These are phyloP conservation scores for Chloropsis cyanopogon DNA, from an alignment of 2,113 vertebrate genomes.

Conservation along the genomic window DNA sequence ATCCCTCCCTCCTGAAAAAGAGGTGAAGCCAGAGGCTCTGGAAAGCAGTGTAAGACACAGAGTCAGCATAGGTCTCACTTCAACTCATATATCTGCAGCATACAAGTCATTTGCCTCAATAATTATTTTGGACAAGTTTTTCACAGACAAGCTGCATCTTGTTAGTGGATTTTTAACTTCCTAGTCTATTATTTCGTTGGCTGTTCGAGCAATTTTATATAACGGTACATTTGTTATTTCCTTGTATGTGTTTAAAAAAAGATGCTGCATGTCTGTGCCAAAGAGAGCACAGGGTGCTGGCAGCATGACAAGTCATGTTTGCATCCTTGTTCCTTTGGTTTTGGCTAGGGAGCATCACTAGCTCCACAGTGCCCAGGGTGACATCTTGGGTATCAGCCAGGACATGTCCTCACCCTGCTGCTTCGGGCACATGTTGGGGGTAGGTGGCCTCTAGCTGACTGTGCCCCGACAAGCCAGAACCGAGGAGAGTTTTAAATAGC, in stretches of 20 bases:
- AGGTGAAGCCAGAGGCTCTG: neutral
- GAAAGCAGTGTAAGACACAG: neutral
- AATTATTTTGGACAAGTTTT: neutral
- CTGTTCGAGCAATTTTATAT: neutral
- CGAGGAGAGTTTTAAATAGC: neutral
- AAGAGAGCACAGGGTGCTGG: neutral
- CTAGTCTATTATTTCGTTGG: neutral
- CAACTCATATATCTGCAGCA: neutral
- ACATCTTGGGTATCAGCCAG: neutral
- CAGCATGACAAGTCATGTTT: neutral
- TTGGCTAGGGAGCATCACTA: neutral
- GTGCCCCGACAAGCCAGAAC: neutral
- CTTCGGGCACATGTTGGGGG: rapidly evolving
- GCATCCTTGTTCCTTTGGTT: neutral
- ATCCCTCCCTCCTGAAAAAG: neutral
- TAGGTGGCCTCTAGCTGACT: neutral
- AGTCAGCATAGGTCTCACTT: neutral
- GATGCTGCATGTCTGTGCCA: neutral
- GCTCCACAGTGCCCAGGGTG: neutral
- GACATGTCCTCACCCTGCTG: neutral
- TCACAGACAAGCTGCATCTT: neutral
- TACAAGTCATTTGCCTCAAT: neutral
- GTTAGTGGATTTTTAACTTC: neutral
- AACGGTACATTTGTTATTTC: neutral
- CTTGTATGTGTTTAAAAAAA: neutral